Conservation (phyloP, 2,888 invertebrate genomes). For the Ernsta delagoae region DNA sequence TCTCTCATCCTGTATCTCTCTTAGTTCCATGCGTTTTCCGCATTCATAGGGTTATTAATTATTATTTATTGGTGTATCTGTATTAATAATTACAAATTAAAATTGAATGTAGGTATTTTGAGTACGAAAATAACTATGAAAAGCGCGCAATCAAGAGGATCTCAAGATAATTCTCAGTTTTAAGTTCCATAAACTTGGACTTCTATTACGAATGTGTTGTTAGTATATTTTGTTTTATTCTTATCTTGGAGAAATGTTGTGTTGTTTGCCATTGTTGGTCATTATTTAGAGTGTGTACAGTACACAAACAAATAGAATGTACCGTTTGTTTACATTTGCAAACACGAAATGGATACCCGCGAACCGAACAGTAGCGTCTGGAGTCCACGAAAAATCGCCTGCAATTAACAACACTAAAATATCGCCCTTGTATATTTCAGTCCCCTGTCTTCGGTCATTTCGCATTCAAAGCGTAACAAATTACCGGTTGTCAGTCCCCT, state of each 20-base stretch:
- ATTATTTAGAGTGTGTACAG: not conserved
- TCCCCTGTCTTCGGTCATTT: conserved; percentile 35
- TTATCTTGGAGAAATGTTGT: not conserved
- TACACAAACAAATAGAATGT: not conserved
- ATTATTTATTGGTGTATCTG: too few relatives aligned
- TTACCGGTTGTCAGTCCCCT: conserved; percentile 31
- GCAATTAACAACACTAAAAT: conserved; percentile 36
- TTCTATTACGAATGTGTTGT: too few relatives aligned
- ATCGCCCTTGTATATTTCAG: conserved; percentile 26
- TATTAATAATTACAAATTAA: too few relatives aligned
- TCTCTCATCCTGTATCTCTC: too few relatives aligned
- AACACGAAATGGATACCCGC: not conserved
- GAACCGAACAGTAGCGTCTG: conserved; percentile 16
- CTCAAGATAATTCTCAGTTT: too few relatives aligned
- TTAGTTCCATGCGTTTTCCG: too few relatives aligned
- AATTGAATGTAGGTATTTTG: too few relatives aligned
- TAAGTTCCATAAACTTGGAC: too few relatives aligned
- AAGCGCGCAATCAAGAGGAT: too few relatives aligned
- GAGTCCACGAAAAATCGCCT: conserved; percentile 20
- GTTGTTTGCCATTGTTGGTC: not conserved
- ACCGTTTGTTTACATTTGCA: not conserved
- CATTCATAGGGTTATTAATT: too few relatives aligned
- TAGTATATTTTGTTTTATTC: too few relatives aligned
- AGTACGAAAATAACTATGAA: too few relatives aligned
- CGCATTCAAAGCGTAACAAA: conserved; percentile 35